Base-by-base conservation (phyloP, 2,888 invertebrate genomes). In the Leptarthrus brevirostris region DNA sequence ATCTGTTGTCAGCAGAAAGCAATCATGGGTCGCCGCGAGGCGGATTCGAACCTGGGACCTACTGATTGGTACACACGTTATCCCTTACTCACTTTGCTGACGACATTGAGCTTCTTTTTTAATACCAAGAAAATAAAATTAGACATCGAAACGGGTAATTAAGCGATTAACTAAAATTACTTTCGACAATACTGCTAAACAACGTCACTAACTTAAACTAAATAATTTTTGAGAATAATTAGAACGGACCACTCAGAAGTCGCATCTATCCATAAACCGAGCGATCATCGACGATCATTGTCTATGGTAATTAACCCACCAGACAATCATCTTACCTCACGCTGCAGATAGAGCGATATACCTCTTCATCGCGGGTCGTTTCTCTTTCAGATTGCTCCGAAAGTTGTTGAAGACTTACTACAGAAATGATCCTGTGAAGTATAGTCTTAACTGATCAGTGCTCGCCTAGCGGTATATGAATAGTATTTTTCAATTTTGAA, bases 381-480 rank as follows among this genome's bases (percentile, higher is more conserved):
- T 79, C 18, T 84, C 86, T 87, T 87, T 82, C 83, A 80, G 77
- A 80, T 86, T 84, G 84, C 84, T 82, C 85, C 83, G 82, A 86
- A 86, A 87, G 86, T 83, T 83, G 84, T 83, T 82, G 87, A 87
- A 88, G 87, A 88, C 87, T 84, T 86, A 89, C 89, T 89, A 88
- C 89, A 89, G 88, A 89, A 89, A 88, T 88, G 88, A 89, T 89
- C 89, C 89, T 88, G 88, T 87, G 87, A 88, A 89, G 88, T 83
- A 84, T 84, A 84, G 84, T 84, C 84, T 84, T 84, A 81, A 81
- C 16, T 30, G 2, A 18, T 6, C 16, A 0, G 0, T 1, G 5
- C 1, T 20, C 10, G 22, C 4, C 30, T 20, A 3, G 5, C 24
- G n/a, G n/a, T 66, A 47, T 14, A 24, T 66, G 47, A 47, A 0